Percentiles rank a stretch among this genome's conserved stretches.
Evolutionary conservation across 2,797 vertebrate genomes (phyloP).

Genomic region (Diplodus sargus): DNA sequence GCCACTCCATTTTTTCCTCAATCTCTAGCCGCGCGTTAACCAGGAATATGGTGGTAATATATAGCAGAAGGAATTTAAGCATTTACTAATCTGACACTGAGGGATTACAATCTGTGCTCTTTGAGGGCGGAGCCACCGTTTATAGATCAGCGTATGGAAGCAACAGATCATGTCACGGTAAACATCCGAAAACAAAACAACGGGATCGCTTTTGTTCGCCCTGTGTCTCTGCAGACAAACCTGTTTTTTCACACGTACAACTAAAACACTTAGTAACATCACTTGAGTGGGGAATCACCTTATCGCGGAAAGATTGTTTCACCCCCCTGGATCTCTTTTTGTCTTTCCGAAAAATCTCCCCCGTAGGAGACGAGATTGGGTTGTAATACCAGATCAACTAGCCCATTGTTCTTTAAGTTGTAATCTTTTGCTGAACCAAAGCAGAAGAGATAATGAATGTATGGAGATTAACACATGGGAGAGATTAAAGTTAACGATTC

Average conservation of each 20-base stretch:
- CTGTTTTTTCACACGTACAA: background rate
- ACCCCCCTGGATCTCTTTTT: constrained; percentile 51
- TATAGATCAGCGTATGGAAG: constrained; percentile 64
- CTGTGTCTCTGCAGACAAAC: constrained; percentile 10
- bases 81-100: constrained; percentile 65
- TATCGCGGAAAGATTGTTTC: constrained; percentile 31
- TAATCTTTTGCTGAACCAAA: constrained; percentile 67
- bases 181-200: constrained; percentile 57
- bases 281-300: constrained; percentile 29
- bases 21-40: constrained; percentile 26
- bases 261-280: constrained; percentile 21
- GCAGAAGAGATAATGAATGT: constrained; percentile 59
- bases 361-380: constrained; percentile 39
- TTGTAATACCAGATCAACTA: constrained; percentile 55
- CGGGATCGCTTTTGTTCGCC: constrained; percentile 39
- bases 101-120: constrained; percentile 58
- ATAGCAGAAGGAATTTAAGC: constrained; percentile 55
- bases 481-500: constrained; percentile 34
- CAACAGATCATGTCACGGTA: constrained; percentile 47
- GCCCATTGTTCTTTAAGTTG: constrained; percentile 65
- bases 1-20: background rate
- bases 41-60: constrained; percentile 52
- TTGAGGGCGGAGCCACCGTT: constrained; percentile 6
- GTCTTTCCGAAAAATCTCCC: constrained; percentile 41
- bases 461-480: constrained; percentile 58